Conservation (phyloP, 2,888 invertebrate genomes). For the Leptopterna dolabrata region DNA sequence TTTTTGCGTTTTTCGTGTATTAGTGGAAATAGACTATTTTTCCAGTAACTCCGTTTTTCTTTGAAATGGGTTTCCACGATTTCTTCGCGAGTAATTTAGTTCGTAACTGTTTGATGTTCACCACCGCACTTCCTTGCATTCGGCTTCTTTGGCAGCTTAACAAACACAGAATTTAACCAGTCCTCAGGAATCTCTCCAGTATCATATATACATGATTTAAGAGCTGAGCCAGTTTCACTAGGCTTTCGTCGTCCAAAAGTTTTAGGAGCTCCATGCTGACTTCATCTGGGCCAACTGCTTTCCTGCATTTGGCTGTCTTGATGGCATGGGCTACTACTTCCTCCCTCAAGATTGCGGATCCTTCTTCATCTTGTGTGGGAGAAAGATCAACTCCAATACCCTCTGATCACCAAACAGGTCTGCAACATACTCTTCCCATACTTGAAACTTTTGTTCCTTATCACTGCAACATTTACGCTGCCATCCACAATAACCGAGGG, state of each 20-base stretch:
- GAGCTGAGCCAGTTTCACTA: not conserved
- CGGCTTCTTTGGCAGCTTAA: conserved; percentile 23
- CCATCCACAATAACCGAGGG: not conserved
- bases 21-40: too few species aligned
- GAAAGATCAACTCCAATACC: not conserved
- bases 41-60: too few species aligned
- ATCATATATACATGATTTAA: too few species aligned
- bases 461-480: too few species aligned
- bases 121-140: conserved; percentile 4
- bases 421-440: not conserved
- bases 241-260: not conserved
- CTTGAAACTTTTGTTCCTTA: too few species aligned
- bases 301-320: conserved; percentile 4
- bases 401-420: conserved; percentile 10
- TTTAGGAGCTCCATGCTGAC: conserved; percentile 25
- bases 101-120: too few species aligned
- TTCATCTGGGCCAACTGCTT: too few species aligned
- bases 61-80: too few species aligned
- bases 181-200: not conserved
- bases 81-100: too few species aligned
- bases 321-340: not conserved
- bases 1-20: too few species aligned
- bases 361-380: not conserved
- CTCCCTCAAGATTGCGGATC: too few species aligned
- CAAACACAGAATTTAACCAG: not conserved